Evolutionary conservation across 2,888 invertebrate species (phyloP), one percentile per base, ranked within the genome.

Genomic region (Orthosia gracilis): DNA sequence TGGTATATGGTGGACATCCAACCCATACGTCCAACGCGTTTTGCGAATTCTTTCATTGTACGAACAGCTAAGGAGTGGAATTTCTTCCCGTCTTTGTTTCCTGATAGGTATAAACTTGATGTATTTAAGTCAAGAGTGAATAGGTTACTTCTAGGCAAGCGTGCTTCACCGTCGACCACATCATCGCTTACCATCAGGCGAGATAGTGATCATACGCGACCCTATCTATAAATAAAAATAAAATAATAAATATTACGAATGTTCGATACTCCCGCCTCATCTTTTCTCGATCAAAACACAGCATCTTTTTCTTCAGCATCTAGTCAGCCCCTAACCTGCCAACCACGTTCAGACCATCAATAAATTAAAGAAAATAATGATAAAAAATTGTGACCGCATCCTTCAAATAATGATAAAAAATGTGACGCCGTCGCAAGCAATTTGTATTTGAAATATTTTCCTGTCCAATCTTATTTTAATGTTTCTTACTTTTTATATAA

Each of bases 381-480:
- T 84, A 85, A 89, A 86, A 89, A 87, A 88, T 86, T 86, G 82
- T 76, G 64, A 61, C 50, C 72, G 45, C 45, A n/a, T 61, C 72
- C 23, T 77, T 65, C 58, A 63, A 76, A 69, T 78, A 78, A 88
- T 88, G 84, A 88, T 83, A 87, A 89, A 88, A 89, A 87, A 89
- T 87, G 86, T 85, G 79, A 85, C 82, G 78, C 80, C 78, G 88
- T 88, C 86, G 76, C 84, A 69, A 76, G 76, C 83, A 89, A 89
- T 90, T 90, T 88, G 77, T 86, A 78, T 82, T 72, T 77, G 82
- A 84, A 84, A 86, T 80, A 86, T 85, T 76, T 64, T 73, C 54
- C 64, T 68, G 80, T 75, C 85, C 47, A 45, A 71, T 78, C 78
- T 70, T 69, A 63, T 78, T 82, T 84, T 80, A 82, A 80, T 73